These are phyloP conservation scores for Pangasianodon hypophthalmus DNA, from an alignment of 2,113 vertebrate genomes.

Conservation along the genomic window DNA sequence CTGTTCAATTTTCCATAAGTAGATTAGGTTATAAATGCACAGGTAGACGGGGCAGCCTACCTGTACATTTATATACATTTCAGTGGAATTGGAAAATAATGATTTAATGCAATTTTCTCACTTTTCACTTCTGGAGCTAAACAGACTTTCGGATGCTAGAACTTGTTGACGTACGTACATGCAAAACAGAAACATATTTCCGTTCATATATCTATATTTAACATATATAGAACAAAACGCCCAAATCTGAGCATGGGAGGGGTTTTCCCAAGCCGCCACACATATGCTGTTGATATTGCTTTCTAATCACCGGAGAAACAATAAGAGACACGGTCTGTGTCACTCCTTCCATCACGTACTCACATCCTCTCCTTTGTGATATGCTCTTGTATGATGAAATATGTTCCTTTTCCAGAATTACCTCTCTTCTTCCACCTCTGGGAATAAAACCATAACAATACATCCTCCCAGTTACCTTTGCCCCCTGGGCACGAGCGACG, in stretches of 20 bases:
- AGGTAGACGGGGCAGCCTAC: not conserved
- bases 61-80: too few relatives aligned
- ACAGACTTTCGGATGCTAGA: too few relatives aligned
- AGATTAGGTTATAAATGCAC: not conserved
- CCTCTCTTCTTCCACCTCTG: constrained; percentile 48
- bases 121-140: too few relatives aligned
- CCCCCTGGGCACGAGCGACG: constrained; percentile 54
- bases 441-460: constrained; percentile 52
- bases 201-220: not conserved
- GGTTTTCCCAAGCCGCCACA: not conserved
- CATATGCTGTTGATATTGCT: not conserved
- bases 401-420: constrained; percentile 38
- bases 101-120: too few relatives aligned
- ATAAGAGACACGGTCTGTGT: not conserved
- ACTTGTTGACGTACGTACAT: too few relatives aligned
- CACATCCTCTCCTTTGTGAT: constrained; percentile 30
- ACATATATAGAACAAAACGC: not conserved
- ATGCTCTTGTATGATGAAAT: constrained; percentile 26
- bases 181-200: too few relatives aligned
- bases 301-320: not conserved
- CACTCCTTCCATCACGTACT: constrained; percentile 38
- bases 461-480: constrained; percentile 57
- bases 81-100: too few relatives aligned
- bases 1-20: too few relatives aligned
- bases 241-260: not conserved